Evolutionary conservation across 2,888 invertebrate genomes (phyloP), one percentile per base, ranked within the genome.

Genomic region (Acrocyrtus sp.): DNA sequence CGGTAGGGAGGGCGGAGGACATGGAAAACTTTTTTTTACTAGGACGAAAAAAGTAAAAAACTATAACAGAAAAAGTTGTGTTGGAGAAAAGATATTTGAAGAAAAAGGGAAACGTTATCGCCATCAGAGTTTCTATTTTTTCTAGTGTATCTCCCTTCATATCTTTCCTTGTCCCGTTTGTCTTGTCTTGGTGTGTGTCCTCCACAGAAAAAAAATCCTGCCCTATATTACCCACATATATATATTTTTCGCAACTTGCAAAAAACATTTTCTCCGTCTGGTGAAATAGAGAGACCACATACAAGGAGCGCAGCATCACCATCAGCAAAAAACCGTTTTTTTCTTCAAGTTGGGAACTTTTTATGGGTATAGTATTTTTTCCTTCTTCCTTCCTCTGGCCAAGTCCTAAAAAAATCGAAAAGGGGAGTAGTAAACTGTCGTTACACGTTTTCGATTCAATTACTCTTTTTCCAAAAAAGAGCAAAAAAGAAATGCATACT

Each of bases 361-460:
- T 34, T 34, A 34, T 34, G 34, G 34, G 12, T 34, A 34, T 12
- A 34, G n/a, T n/a, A n/a, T n/a, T n/a, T 34, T 34, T 17, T 27
- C 27, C 22, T 43, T 45, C 19, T 17, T 45, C 5, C n/a, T 17
- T 5, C 45, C 45, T 6, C n/a, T 45, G 45, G 6, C 15, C 15
- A 6, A 45, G n/a, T 22, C 10, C 24, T 21, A 22, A 22, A 21
- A 21, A 24, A 50, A 56, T 19, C 50, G 50, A 8, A 22, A 50
- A 24, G 4, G 8, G 56, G 34, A 17, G 12, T 34, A 6, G 39
- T 17, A 21, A 54, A 47, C 47, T 69, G 48, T 47, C 69, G 10
- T 19, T 41, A 17, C 53, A 53, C 29, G 54, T 54, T 69, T 69
- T 45, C 69, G 45, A 69, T 69, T 69, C 61, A 69, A 68, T 68